Evolutionary conservation across 2,888 invertebrate species (phyloP).

Genomic region (Cryptosula pallasiana): DNA sequence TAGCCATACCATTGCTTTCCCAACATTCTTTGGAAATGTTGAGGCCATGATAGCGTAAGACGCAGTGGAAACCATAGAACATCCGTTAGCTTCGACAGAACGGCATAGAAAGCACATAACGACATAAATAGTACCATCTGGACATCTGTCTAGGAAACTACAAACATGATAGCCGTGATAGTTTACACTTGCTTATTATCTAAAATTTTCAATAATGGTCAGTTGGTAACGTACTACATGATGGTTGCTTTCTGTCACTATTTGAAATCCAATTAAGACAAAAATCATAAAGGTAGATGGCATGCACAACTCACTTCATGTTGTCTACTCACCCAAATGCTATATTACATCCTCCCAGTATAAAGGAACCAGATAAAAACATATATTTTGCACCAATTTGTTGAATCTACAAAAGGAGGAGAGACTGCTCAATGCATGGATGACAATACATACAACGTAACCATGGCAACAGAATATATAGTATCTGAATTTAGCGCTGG

Average conservation of each 20-base stretch:
- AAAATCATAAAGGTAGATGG: too few species aligned
- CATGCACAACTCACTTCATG: too few species aligned
- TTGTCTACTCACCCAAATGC: slow-evolving; percentile 61
- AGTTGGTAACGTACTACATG: neutral
- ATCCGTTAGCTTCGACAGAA: slow-evolving; percentile 70
- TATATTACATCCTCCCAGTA: slow-evolving; percentile 69
- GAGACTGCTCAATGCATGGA: too few species aligned
- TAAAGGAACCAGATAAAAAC: slow-evolving; percentile 66
- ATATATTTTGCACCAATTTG: slow-evolving; percentile 68
- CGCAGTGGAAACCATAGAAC: slow-evolving; percentile 68
- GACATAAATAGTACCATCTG: slow-evolving; percentile 63
- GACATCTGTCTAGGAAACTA: slow-evolving; percentile 64
- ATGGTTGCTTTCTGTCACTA: too few species aligned
- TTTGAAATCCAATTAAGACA: too few species aligned
- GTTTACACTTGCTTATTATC: neutral
- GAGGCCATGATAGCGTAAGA: slow-evolving; percentile 73
- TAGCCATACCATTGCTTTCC: slow-evolving; percentile 67
- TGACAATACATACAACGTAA: too few species aligned
- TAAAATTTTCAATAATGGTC: neutral
- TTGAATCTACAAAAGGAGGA: slow-evolving; percentile 60
- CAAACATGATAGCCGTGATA: slow-evolving; percentile 30
- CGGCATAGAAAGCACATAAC: slow-evolving; percentile 67
- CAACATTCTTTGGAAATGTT: slow-evolving; percentile 69
- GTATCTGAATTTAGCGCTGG: too few species aligned
- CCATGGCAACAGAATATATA: too few species aligned